Evolutionary conservation across 2,888 invertebrate species (phyloP).

Genomic region (Trissoscelio sp.): DNA sequence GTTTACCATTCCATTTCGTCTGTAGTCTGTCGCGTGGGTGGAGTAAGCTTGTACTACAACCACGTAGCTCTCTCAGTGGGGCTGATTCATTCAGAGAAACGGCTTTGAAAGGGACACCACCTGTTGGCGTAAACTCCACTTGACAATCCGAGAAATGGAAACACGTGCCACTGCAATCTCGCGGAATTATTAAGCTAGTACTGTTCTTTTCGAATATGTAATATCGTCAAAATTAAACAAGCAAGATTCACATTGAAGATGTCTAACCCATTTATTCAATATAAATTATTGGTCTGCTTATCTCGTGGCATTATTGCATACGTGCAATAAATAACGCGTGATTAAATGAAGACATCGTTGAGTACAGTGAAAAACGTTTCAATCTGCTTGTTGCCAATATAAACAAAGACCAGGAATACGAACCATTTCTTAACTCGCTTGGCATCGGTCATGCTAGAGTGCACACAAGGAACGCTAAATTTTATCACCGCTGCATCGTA

Average conservation of each 20-base stretch:
- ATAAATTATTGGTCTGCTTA: constrained; percentile 8
- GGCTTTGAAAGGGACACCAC: constrained; percentile 84
- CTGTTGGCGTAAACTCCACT: constrained; percentile 81
- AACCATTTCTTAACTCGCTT: constrained; percentile 39
- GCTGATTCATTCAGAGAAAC: constrained; percentile 84
- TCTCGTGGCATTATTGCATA: constrained; percentile 1
- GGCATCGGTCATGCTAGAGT: constrained; percentile 52
- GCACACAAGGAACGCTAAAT: constrained; percentile 41
- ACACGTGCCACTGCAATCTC: constrained; percentile 74
- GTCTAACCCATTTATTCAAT: constrained; percentile 12
- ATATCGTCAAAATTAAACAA: neutral
- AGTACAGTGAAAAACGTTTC: constrained; percentile 16
- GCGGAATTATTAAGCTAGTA: too few relatives aligned
- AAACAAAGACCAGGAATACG: constrained; percentile 60
- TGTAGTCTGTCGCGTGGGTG: constrained; percentile 82
- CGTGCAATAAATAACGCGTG: constrained; percentile 18
- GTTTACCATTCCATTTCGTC: constrained; percentile 83
- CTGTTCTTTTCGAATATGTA: constrained; percentile 25
- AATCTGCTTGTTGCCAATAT: constrained; percentile 51
- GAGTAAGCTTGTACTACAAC: constrained; percentile 81
- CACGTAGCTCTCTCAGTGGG: constrained; percentile 78
- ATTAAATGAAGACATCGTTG: constrained; percentile 47
- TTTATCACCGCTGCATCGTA: constrained; percentile 40
- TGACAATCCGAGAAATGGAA: constrained; percentile 81
- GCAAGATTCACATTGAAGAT: neutral